Percentiles rank a stretch among this genome's conserved stretches.
Evolutionary conservation across 2,888 invertebrate genomes (phyloP).

Genomic region (Odontomyia ornata): DNA sequence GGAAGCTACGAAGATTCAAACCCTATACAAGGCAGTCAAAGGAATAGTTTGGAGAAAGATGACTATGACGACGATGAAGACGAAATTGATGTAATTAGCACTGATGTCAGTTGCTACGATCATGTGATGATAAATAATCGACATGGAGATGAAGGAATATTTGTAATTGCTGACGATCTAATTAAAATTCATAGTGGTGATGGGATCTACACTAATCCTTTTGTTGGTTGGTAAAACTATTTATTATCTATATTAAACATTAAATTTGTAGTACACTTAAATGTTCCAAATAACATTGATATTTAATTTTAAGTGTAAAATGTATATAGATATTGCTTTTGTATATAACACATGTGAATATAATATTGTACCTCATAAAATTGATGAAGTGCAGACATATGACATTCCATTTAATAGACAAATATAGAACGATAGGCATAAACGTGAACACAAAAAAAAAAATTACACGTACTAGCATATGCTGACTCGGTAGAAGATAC

Average conservation of each 20-base stretch:
- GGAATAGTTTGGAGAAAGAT: conserved; percentile 62
- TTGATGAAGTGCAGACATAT: too few species aligned
- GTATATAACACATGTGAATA: too few species aligned
- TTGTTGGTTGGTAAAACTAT: conserved; percentile 62
- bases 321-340: too few species aligned
- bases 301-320: too few species aligned
- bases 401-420: too few species aligned
- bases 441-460: too few species aligned
- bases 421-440: too few species aligned
- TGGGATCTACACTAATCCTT: conserved; percentile 64
- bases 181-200: conserved; percentile 57
- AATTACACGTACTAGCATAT: too few species aligned
- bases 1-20: conserved; percentile 64
- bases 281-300: too few species aligned
- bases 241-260: background rate
- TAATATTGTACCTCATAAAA: too few species aligned
- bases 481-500: too few species aligned
- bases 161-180: conserved; percentile 58
- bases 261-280: too few species aligned
- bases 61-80: conserved; percentile 60
- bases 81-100: conserved; percentile 63
- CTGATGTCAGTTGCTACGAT: conserved; percentile 63
- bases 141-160: conserved; percentile 57
- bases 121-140: conserved; percentile 54
- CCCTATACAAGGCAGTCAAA: conserved; percentile 62